A percentile compares a stretch with the other conserved stretches of the same genome.
Conservation (phyloP, 2,888 invertebrate genomes). For the Plagodis pulveraria region DNA sequence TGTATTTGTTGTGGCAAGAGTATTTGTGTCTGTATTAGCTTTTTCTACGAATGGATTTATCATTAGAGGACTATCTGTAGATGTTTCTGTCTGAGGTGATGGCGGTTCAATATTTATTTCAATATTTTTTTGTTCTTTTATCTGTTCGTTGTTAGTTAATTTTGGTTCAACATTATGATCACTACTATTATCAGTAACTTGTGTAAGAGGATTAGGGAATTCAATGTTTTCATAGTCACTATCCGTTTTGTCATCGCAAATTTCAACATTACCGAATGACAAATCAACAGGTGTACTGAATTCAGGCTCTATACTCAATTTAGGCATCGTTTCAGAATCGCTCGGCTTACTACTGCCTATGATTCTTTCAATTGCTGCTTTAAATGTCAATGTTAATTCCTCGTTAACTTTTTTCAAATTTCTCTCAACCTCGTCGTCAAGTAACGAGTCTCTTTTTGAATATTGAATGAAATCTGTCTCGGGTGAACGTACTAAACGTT, state of each 20-base stretch:
- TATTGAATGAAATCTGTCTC: slow-evolving; percentile 42
- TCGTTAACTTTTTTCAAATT: slow-evolving; percentile 70
- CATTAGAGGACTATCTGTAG: slow-evolving; percentile 16
- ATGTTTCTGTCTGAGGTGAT: slow-evolving; percentile 18
- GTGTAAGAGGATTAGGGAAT: slow-evolving; percentile 2
- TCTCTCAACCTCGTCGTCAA: slow-evolving; percentile 56
- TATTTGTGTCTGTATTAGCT: slow-evolving; percentile 25
- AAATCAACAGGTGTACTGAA: slow-evolving; percentile 25
- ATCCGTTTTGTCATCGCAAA: slow-evolving; percentile 12
- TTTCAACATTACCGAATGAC: slow-evolving; percentile 12
- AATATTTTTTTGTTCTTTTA: slow-evolving; percentile 5
- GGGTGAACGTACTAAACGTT: slow-evolving; percentile 21
- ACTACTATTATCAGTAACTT: slow-evolving; percentile 3
- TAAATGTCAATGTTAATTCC: slow-evolving; percentile 68
- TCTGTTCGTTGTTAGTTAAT: neutral
- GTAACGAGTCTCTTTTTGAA: slow-evolving; percentile 17
- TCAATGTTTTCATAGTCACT: slow-evolving; percentile 15
- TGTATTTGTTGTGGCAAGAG: slow-evolving; percentile 34
- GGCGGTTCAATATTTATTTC: slow-evolving; percentile 23
- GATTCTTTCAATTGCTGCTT: slow-evolving; percentile 71
- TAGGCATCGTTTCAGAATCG: slow-evolving; percentile 18
- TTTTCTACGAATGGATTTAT: slow-evolving; percentile 41
- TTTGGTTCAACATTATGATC: slow-evolving; percentile 8
- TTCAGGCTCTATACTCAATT: slow-evolving; percentile 30
- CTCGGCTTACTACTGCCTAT: slow-evolving; percentile 52